Evolutionary conservation across 2,797 vertebrate genomes (phyloP), one percentile per base, ranked within the genome.

Genomic region (Enteromius anoplus): DNA sequence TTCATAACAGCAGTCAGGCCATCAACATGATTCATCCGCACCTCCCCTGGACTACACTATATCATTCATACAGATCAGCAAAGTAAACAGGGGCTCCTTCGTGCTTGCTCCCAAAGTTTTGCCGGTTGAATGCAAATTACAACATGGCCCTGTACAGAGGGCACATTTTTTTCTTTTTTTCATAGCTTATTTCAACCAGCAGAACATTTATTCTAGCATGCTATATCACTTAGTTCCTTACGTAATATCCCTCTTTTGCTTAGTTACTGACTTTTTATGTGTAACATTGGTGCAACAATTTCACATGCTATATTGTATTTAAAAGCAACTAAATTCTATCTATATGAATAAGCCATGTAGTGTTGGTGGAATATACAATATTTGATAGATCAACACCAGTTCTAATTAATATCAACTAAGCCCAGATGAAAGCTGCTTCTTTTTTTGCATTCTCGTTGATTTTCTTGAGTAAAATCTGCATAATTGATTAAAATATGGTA

Each of bases 1-100:
- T 83, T 78, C 72, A 72, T 83, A 78, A 84, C 72, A 45, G 72
- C 72, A 66, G 34, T 76, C 62, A 4, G 62, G 49, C 62, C 81
- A 76, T 82, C 62, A 76, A 45, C 6, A 75, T 76, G 72, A 82
- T 82, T 82, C 78, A 65, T 75, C 45, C 17, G 34, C 71, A 26
- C 53, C 78, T 66, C 32, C 73, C 37, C 19, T 75, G 32, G 37
- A 62, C 60, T 11, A 60, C 73, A 81, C 60, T 65, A 53, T 72
- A 78, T 81, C 70, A 47, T 79, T 75, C 69, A 42, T 71, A 37
- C 23, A 68, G 51, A 68, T 75, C 45, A 78, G 82, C 47, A 68
- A 70, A 82, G 77, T 49, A 81, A 81, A 78, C 85, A 15, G 15
- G 12, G 62, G 62, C 9, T 75, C 58, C 40, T 53, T 73, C 29